Base-by-base conservation (phyloP, 2,888 invertebrate genomes). In the Axea sp. region DNA sequence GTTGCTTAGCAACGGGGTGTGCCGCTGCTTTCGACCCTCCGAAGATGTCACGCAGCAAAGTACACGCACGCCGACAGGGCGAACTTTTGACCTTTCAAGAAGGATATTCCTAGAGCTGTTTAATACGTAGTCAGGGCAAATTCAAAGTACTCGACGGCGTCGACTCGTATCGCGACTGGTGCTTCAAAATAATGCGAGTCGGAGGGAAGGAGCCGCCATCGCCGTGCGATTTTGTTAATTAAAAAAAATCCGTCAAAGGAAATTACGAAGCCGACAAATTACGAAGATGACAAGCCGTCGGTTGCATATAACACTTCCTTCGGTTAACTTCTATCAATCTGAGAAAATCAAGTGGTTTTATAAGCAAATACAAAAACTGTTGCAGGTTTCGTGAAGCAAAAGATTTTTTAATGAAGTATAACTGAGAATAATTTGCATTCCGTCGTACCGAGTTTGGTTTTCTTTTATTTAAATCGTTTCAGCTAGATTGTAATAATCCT, bases 51-150 rank as follows among this genome's bases (percentile, higher is more conserved):
- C 75, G 79, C 75, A 73, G 76, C 77, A 71, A 68, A 75, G 67
- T 69, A 55, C 74, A 74, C 59, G 60, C 59, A 74, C 41, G 51
- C 33, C 45, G 28, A 69, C 77, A 74, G 77, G 76, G 76, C 75
- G 77, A 83, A 82, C 81, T 82, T 81, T 83, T 82, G 82, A 84
- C 84, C 82, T 83, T 84, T 83, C 78, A 62, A 83, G 79, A 76
- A 78, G 73, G 37, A 68, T 68, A 68, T 68, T 68, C 73, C 68
- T 75, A 51, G 76, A 39, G 74, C 31, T 47, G 49, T 49, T 69
- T 64, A 51, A 51, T 62, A 49, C 43, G 55, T 30, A 62, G 59
- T 24, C 31, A 9, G 14, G 6, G 11, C 35, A 28, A 53, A 37
- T 39, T 39, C 55, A 45, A 43, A 33, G 53, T 26, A 6, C 26